Evolutionary conservation across 2,797 vertebrate species (phyloP).

Genomic region (Manis crassicaudata): DNA sequence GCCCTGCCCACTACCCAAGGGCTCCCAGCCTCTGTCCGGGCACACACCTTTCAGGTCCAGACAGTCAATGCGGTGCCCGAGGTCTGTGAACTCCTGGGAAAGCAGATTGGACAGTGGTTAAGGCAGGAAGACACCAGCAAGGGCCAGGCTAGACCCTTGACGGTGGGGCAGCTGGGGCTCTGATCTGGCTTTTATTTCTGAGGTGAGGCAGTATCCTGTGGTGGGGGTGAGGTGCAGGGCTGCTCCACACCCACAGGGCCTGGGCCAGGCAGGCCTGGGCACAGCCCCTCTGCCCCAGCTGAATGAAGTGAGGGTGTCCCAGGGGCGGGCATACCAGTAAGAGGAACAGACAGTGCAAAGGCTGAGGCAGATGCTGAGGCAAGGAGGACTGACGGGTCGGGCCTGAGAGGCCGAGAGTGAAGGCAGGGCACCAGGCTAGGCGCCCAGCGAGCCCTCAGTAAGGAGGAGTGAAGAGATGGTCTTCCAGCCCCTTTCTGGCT

Average conservation of each 20-base stretch:
- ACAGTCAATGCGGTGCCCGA: conserved; percentile 94
- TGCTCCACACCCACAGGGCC: not conserved
- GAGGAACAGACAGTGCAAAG: not conserved
- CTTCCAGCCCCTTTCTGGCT: not conserved
- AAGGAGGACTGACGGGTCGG: too few relatives aligned
- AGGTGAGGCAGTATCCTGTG: not conserved
- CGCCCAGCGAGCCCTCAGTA: not conserved
- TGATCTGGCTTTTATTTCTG: not conserved
- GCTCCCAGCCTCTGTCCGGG: not conserved
- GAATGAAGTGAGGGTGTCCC: not conserved
- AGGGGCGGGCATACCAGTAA: too few relatives aligned
- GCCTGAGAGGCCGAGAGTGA: not conserved
- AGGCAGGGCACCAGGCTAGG: not conserved
- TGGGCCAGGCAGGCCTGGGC: not conserved
- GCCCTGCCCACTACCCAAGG: not conserved
- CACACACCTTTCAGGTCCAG: conserved; percentile 95
- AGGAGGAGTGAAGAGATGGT: not conserved
- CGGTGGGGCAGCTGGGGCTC: too few relatives aligned
- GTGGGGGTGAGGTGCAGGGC: rapidly evolving
- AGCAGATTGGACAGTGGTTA: conserved; percentile 1
- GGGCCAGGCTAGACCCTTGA: not conserved
- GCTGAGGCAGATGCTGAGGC: not conserved
- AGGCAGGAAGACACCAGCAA: not conserved
- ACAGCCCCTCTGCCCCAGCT: too few relatives aligned
- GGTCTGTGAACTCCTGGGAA: conserved; percentile 93